Evolutionary conservation across 2,797 vertebrate genomes (phyloP).

Genomic region (Babyrousa celebensis): DNA sequence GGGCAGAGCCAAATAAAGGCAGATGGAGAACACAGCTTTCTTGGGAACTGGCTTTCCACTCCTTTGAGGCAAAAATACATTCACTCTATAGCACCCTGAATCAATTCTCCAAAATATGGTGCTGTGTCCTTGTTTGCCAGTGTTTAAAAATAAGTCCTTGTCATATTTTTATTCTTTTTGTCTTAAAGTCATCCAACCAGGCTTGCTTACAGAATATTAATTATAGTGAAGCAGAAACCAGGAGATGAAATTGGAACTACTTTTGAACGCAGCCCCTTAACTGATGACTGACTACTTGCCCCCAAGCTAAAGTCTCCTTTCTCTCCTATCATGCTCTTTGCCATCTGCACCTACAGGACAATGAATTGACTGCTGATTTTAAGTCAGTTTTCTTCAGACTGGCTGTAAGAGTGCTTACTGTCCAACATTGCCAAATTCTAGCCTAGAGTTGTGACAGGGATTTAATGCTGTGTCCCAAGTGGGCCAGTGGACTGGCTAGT

Average conservation of each 20-base stretch:
- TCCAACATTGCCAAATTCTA: slow-evolving; percentile 29
- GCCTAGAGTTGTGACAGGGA: neutral
- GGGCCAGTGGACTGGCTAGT: neutral
- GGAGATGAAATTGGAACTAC: slow-evolving; percentile 58
- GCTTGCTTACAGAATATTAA: slow-evolving; percentile 69
- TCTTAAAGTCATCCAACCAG: slow-evolving; percentile 76
- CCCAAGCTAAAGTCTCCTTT: slow-evolving; percentile 39
- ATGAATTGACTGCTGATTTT: slow-evolving; percentile 51
- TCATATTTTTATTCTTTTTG: slow-evolving; percentile 76
- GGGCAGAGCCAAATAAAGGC: slow-evolving; percentile 77
- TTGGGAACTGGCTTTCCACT: slow-evolving; percentile 71
- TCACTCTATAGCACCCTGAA: slow-evolving; percentile 73
- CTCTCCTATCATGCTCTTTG: slow-evolving; percentile 7
- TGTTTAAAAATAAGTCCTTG: slow-evolving; percentile 79
- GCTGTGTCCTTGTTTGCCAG: slow-evolving; percentile 72
- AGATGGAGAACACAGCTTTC: slow-evolving; percentile 77
- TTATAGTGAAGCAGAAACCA: slow-evolving; percentile 71
- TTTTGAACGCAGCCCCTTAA: slow-evolving; percentile 64
- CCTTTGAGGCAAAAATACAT: slow-evolving; percentile 73
- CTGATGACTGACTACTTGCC: slow-evolving; percentile 28
- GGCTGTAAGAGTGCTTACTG: slow-evolving; percentile 14
- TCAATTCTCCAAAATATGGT: slow-evolving; percentile 75
- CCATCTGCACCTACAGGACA: neutral
- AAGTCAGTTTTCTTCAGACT: slow-evolving; percentile 61
- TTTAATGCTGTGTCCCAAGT: slow-evolving; percentile 14